Conservation (phyloP, 2,797 vertebrate genomes). For the Phalanger gymnotis region DNA sequence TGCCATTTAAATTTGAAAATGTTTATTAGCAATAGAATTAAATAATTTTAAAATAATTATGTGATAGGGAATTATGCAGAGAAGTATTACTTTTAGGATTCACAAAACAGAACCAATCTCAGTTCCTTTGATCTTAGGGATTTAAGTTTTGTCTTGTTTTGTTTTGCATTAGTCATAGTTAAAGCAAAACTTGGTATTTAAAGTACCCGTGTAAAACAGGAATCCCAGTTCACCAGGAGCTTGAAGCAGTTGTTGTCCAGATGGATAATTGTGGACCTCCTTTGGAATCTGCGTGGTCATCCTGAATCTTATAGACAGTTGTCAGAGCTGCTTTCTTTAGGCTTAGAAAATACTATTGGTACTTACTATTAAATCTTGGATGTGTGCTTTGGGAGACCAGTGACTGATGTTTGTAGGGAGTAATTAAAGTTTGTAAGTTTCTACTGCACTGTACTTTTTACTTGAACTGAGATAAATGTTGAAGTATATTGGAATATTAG, state of each 20-base stretch:
- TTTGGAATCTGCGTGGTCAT: slow-evolving; percentile 16
- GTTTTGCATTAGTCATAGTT: slow-evolving; percentile 18
- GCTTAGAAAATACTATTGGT: not conserved
- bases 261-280: not conserved
- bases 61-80: slow-evolving; percentile 30
- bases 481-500: not conserved
- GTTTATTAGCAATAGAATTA: slow-evolving; percentile 60
- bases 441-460: not conserved
- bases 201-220: not conserved
- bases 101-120: slow-evolving; percentile 17
- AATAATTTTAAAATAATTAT: slow-evolving; percentile 51
- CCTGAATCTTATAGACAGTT: not conserved
- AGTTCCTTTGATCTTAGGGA: slow-evolving; percentile 46
- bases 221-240: not conserved
- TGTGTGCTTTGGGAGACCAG: not conserved
- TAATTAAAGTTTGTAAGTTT: not conserved
- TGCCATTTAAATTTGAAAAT: slow-evolving; percentile 52
- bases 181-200: slow-evolving; percentile 18
- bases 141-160: slow-evolving; percentile 43
- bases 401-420: not conserved
- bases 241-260: not conserved
- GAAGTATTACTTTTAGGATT: slow-evolving; percentile 46
- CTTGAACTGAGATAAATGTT: not conserved
- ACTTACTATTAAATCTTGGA: not conserved
- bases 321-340: not conserved